Conservation (phyloP, 2,888 invertebrate species). For the Exephanes ischioxanthus region DNA sequence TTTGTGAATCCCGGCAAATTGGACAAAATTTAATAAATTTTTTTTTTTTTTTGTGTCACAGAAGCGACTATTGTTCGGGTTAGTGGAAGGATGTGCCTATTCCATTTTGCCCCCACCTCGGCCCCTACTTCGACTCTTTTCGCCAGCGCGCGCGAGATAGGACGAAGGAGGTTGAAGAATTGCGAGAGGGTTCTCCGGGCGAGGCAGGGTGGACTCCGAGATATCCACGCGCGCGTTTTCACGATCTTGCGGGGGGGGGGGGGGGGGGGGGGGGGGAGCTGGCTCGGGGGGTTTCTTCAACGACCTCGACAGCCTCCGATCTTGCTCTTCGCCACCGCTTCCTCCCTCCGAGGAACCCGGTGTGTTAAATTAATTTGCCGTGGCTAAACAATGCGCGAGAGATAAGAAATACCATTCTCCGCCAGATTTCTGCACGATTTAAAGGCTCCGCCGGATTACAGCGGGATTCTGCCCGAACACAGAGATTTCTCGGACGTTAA, state of each 20-base stretch:
- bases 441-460: conserved; percentile 10
- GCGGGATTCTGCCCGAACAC: neutral
- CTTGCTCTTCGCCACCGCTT: conserved; percentile 16
- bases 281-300: conserved; percentile 46
- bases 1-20: no score
- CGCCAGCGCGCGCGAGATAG: conserved; percentile 63
- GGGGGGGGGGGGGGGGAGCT: conserved; percentile 8
- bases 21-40: no score
- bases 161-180: conserved; percentile 66
- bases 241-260: neutral
- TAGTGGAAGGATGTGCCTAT: neutral
- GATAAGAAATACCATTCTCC: conserved; percentile 14
- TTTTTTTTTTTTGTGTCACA: no score
- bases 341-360: conserved; percentile 59
- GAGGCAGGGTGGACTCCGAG: conserved; percentile 30
- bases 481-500: conserved; percentile 24
- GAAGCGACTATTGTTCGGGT: no score
- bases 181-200: conserved; percentile 45
- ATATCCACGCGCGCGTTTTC: conserved; percentile 21
- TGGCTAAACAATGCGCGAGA: conserved; percentile 85
- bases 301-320: conserved; percentile 47
- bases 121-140: conserved; percentile 22
- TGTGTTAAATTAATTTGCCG: conserved; percentile 86
- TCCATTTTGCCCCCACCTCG: conserved; percentile 15
- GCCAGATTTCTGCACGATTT: conserved; percentile 78